Base-by-base conservation (phyloP, 2,113 vertebrate genomes). In the Pseudorasbora parva region DNA sequence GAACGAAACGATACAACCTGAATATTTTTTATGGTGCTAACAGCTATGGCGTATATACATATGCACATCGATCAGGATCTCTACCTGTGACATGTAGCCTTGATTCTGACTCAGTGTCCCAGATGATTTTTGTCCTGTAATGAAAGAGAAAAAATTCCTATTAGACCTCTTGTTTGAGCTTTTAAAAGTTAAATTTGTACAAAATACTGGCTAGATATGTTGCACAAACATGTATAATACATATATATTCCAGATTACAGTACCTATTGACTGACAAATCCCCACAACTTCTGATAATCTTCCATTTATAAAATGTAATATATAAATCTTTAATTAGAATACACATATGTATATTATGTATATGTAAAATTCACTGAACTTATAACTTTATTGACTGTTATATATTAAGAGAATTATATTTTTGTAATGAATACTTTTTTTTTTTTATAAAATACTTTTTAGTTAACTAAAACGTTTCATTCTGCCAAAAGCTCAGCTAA, bases 61-160 rank as follows among this genome's bases (percentile, higher is more conserved):
- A n/a, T n/a, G 1, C 41, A 37, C 64, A 68, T 21, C 41, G 21
- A 41, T n/a, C 8, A 41, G 33, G 64, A 68, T 68, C n/a, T 49
- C 84, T 89, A 91, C 89, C 87, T 91, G 85, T 62, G 33, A 57
- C 21, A 60, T 71, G 43, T 25, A 11, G 0, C 27, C 19, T 17
- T 45, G 17, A 78, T 57, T 68, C 30, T 12, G 64, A 45, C 27
- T 76, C 37, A 30, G 4, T 33, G 64, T 47, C 51, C 88, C 89
- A 8, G 87, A 83, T 59, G 87, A 87, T 47, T 91, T 88, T 81
- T 91, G 90, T 51, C 91, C 92, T 93, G 66, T 30, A 49, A 75
- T 9, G n/a, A 54, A 84, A 59, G 72, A 78, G 15, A 89, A 14
- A 76, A 54, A 72, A 79, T 23, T 25, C 0, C 14, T 69, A 49